These are phyloP conservation scores for Drosophila willistoni DNA, from an alignment of 1,140 invertebrate species.

Conservation along the genomic window DNA sequence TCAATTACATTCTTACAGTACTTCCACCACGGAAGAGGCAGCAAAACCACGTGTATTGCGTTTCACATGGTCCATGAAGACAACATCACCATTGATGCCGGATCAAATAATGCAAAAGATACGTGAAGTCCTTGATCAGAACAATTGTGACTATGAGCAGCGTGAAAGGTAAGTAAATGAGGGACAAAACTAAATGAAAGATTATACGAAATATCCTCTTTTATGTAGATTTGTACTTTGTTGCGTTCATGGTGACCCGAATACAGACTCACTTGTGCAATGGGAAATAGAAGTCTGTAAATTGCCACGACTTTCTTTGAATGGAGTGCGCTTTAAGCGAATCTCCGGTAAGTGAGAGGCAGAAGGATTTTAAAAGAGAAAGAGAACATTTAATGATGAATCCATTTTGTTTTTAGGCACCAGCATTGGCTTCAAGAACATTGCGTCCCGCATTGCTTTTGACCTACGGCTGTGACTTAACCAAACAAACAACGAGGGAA, in stretches of 20 bases:
- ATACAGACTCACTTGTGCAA: conserved; percentile 99
- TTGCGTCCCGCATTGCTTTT: conserved; percentile 99
- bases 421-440: conserved; percentile 99
- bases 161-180: conserved; percentile 87
- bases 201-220: background rate
- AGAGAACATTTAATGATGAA: no score
- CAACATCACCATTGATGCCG: conserved; percentile 98
- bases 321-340: conserved; percentile 99
- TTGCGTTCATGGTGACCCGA: conserved; percentile 99
- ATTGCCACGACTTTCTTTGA: conserved; percentile 97
- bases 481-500: conserved; percentile 58
- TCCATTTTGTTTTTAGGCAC: conserved; percentile 90
- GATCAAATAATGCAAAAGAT: conserved; percentile 99
- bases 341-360: conserved; percentile 89
- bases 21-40: conserved; percentile 93
- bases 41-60: conserved; percentile 97
- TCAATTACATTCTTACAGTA: conserved; percentile 53
- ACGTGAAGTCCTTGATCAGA: conserved; percentile 98
- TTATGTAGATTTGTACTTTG: conserved; percentile 92
- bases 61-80: conserved; percentile 99
- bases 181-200: background rate
- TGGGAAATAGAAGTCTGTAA: conserved; percentile 99
- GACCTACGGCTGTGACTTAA: conserved; percentile 98
- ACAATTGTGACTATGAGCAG: conserved; percentile 99
- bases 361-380: no score